A percentile compares a stretch with the other conserved stretches of the same genome.
These are phyloP conservation scores for Limulus polyphemus DNA, from an alignment of 2,888 invertebrate species.

Conservation along the genomic window DNA sequence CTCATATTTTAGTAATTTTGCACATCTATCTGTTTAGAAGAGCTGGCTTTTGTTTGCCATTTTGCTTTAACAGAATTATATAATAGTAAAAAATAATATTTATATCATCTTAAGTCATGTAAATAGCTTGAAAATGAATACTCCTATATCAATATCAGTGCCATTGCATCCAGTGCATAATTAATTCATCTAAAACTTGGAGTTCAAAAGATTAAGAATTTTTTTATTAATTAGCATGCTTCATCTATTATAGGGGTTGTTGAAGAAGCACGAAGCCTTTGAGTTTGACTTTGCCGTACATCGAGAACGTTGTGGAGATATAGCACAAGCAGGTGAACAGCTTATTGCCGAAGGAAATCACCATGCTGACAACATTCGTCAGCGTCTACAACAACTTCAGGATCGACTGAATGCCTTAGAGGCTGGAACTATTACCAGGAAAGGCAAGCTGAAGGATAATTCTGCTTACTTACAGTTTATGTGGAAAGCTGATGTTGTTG, in stretches of 20 bases:
- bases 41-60: no score
- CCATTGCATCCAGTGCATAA: no score
- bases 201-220: no score
- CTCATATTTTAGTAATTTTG: no score
- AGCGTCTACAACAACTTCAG: constrained; percentile 64
- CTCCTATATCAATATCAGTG: no score
- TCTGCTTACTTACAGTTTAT: constrained; percentile 98
- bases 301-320: constrained; percentile 78
- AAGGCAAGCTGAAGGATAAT: constrained; percentile 86
- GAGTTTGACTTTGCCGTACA: constrained; percentile 97
- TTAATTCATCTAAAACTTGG: no score
- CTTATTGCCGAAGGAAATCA: constrained; percentile 82
- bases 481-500: constrained; percentile 99
- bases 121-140: no score
- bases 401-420: constrained; percentile 63
- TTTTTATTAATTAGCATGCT: no score
- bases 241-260: constrained; percentile 48
- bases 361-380: constrained; percentile 76
- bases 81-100: no score
- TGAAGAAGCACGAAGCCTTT: constrained; percentile 99
- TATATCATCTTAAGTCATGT: no score
- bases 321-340: constrained; percentile 68
- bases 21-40: no score
- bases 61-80: no score
- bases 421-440: constrained; percentile 70